Base-by-base conservation (phyloP, 2,888 invertebrate genomes). In the Brachypalpus laphriformis region DNA sequence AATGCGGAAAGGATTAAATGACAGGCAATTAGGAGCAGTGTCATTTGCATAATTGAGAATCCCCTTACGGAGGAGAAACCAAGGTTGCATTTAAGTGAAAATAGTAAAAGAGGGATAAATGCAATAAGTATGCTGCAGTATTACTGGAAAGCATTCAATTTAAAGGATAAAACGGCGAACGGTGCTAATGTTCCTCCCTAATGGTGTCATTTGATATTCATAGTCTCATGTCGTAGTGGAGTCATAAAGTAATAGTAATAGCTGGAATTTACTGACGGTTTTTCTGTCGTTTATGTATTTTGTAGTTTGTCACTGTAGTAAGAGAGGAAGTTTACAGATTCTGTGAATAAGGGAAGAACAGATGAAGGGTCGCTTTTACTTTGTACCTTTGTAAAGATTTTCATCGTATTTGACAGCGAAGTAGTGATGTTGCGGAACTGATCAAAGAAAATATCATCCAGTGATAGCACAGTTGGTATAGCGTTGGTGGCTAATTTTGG, bases 21-120 rank as follows among this genome's bases (percentile, higher is more conserved):
- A 42, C 59, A 77, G 68, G 61, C 76, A 77, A 68, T 68, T 68
- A 68, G 59, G 51, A 68, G 16, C 16, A 57, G 68, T 68, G 68
- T 34, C 76, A 61, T 76, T 76, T 76, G 57, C 75, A 76, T 76
- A 76, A 76, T 68, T 68, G 68, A 31, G 22, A 8, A 11, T 40
- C n/a, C 34, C 6, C 28, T 51, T 34, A 51, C 56, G 28, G 5
- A 45, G 18, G 70, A 45, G n/a, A 45, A 9, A 20, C 45, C 28
- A 20, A 3, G 61, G 34, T 42, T 49, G 59, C 70, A 45, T 49
- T 59, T 20, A 37, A 49, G 49, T 49, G 71, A 25, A 40, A 40
- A 18, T 20, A 8, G 49, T 14, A 51, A 51, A 14, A 34, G 28
- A n/a, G n/a, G n/a, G n/a, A n/a, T n/a, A n/a, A n/a, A n/a, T n/a